A percentile compares a stretch with the other conserved stretches of the same genome.
phyloP scores from a whole-genome alignment of 2,797 vertebrate genomes.

The Triplophysa yarkandensis region DNA sequence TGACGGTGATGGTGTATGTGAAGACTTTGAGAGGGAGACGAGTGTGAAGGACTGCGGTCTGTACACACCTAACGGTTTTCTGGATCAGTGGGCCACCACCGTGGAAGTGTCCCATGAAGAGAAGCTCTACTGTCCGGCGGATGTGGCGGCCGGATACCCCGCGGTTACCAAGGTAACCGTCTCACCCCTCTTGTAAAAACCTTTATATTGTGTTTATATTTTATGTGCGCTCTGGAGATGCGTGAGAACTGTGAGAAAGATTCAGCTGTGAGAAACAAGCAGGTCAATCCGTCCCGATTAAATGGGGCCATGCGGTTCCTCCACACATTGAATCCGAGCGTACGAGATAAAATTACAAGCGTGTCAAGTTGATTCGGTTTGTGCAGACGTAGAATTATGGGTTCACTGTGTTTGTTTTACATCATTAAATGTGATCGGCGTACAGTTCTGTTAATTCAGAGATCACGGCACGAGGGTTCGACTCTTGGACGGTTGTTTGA shows the following conservation, averaged over 20 bases:
- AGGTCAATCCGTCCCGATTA: slow-evolving; percentile 62
- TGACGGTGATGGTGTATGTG: slow-evolving; percentile 93
- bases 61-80: slow-evolving; percentile 92
- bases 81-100: slow-evolving; percentile 94
- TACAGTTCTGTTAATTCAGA: background rate
- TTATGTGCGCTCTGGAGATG: slow-evolving; percentile 48
- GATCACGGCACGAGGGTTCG: background rate
- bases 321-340: background rate
- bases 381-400: background rate
- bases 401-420: background rate
- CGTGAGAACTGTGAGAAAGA: too few relatives aligned
- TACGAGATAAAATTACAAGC: background rate
- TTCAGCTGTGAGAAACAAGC: slow-evolving; percentile 59
- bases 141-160: slow-evolving; percentile 92
- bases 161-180: slow-evolving; percentile 89
- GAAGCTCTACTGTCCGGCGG: slow-evolving; percentile 90
- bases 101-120: slow-evolving; percentile 90
- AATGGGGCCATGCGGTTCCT: slow-evolving; percentile 54
- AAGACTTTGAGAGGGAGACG: slow-evolving; percentile 94
- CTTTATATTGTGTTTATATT: background rate
- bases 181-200: background rate
- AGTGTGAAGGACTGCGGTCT: slow-evolving; percentile 95
- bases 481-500: slow-evolving; percentile 3
- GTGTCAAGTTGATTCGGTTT: background rate
- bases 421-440: background rate